Evolutionary conservation across 2,888 invertebrate genomes (phyloP), one percentile per base, ranked within the genome.

Genomic region (Sussaba pulchella): DNA sequence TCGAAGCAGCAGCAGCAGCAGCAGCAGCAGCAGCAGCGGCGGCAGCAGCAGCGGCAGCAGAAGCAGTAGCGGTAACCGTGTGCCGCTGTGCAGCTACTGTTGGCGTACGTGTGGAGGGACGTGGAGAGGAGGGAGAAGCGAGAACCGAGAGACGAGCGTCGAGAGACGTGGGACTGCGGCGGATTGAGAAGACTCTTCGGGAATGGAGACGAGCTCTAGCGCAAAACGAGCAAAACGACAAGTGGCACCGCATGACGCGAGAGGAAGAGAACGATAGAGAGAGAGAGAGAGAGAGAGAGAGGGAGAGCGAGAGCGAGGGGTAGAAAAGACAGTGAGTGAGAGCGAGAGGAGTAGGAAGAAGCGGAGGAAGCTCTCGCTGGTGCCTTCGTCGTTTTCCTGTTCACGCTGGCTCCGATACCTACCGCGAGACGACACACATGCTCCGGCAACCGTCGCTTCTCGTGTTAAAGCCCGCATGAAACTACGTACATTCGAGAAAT

Each of bases 101-200:
- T 57, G 14, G 17, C 12, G 63, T 61, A 70, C 17, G 57, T 59
- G n/a, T 17, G 19, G 63, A 43, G 45, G 54, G 59, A 31, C 54
- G 70, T 66, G 54, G 52, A 64, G 26, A 31, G 59, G 64, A 71
- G 66, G 43, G 43, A 31, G 70, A 69, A 21, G 24, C 61, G 26
- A 66, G 54, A 19, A n/a, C n/a, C n/a, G 39, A 19, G 31, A 19
- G 39, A 52, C 47, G 66, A 82, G 71, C 52, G 66, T 71, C 76
- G 78, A 74, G 64, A 70, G 78, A 81, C 69, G 76, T 70, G 72
- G 63, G 81, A 81, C 54, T 67, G 67, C 36, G 41, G 75, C 73
- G 73, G 82, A 71, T 76, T 59, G 80, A 73, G 73, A 76, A 73
- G 82, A 81, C 67, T 78, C 77, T 75, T 72, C 69, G 71, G 67